phyloP scores from a whole-genome alignment of 1,140 invertebrate genomes.

The Cherax destructor region DNA sequence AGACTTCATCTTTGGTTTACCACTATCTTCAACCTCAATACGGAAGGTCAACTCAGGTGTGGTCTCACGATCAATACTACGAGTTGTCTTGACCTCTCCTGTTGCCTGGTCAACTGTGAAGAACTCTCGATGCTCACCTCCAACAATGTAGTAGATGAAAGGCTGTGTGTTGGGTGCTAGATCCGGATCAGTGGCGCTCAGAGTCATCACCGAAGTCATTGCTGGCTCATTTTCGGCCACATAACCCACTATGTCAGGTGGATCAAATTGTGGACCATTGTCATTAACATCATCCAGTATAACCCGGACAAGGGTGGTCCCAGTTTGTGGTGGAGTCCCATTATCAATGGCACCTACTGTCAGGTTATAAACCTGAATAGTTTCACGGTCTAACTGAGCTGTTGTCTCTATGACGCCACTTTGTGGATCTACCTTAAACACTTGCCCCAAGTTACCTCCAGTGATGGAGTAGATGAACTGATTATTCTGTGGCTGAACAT shows the following conservation, averaged over 20 bases:
- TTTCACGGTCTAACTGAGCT: conserved; percentile 89
- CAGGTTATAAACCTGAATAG: conserved; percentile 84
- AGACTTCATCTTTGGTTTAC: conserved; percentile 87
- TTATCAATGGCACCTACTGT: conserved; percentile 94
- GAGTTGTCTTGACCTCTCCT: conserved; percentile 87
- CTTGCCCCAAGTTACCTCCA: conserved; percentile 81
- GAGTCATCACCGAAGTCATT: conserved; percentile 87
- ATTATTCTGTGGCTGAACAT: conserved; percentile 92
- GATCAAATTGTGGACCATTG: conserved; percentile 90
- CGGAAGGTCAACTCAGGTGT: conserved; percentile 84
- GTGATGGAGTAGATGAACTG: conserved; percentile 94
- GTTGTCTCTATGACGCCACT: conserved; percentile 87
- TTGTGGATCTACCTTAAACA: conserved; percentile 91
- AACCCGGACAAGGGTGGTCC: conserved; percentile 87
- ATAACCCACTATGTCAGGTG: conserved; percentile 82
- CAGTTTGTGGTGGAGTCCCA: conserved; percentile 90
- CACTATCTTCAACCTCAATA: conserved; percentile 92
- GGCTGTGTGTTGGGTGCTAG: conserved; percentile 93
- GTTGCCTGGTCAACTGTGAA: conserved; percentile 87
- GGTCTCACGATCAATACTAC: conserved; percentile 87
- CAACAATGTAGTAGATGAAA: conserved; percentile 88
- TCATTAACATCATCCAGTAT: conserved; percentile 92
- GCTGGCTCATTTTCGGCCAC: conserved; percentile 92
- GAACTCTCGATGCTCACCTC: conserved; percentile 85
- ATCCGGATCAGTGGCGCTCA: conserved; percentile 92